Conservation (phyloP, 2,888 invertebrate species). For the Leptura quadrifasciata region DNA sequence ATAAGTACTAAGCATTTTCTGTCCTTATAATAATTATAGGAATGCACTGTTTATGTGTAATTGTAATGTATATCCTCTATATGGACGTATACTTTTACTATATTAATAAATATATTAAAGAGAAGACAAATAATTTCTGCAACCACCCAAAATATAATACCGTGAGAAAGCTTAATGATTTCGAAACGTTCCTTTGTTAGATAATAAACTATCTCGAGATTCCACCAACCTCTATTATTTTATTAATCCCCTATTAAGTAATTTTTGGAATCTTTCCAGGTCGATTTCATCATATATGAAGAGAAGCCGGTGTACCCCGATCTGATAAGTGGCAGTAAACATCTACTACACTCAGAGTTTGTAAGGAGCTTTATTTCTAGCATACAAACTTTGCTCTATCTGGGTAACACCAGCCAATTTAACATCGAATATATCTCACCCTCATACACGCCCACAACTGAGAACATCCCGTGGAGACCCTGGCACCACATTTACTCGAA, state of each 20-base stretch:
- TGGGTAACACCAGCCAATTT: constrained; percentile 68
- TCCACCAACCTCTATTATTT: not conserved
- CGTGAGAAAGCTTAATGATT: no score
- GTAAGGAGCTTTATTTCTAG: constrained; percentile 71
- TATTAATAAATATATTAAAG: no score
- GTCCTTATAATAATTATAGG: no score
- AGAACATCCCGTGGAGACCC: constrained; percentile 69
- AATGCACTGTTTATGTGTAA: no score
- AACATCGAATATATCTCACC: constrained; percentile 66
- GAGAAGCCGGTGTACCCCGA: constrained; percentile 65
- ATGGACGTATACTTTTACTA: no score
- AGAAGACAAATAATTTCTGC: no score
- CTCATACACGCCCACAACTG: constrained; percentile 67
- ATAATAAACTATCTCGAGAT: not conserved
- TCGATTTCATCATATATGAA: constrained; percentile 59
- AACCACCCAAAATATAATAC: no score
- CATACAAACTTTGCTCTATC: constrained; percentile 70
- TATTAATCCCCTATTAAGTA: not conserved
- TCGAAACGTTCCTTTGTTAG: no score
- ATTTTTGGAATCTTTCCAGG: constrained; percentile 51
- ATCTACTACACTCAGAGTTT: constrained; percentile 72
- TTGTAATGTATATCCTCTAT: no score
- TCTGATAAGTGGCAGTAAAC: constrained; percentile 69
- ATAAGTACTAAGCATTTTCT: no score
- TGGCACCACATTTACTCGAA: constrained; percentile 74